These are phyloP conservation scores for Falco biarmicus DNA, from an alignment of 2,797 vertebrate genomes.

Conservation along the genomic window DNA sequence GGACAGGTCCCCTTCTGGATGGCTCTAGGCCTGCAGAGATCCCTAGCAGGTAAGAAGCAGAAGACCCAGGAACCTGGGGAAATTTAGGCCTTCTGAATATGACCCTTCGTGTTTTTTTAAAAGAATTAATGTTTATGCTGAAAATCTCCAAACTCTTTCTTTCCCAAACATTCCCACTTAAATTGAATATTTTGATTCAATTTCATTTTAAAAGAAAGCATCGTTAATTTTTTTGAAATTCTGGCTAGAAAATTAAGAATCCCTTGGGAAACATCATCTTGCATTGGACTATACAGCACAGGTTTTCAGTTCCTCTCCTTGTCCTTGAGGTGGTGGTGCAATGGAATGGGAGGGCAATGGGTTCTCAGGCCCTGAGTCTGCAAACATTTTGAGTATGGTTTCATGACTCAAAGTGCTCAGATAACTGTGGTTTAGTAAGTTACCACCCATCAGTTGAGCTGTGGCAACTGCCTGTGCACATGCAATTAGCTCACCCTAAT, in stretches of 20 bases:
- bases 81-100: slow-evolving; percentile 12
- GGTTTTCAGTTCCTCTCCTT: not conserved
- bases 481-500: slow-evolving; percentile 41
- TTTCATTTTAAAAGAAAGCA: slow-evolving; percentile 66
- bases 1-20: not conserved
- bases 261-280: slow-evolving; percentile 12
- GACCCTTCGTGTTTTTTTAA: not conserved
- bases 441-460: slow-evolving; percentile 40
- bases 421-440: slow-evolving; percentile 50
- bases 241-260: slow-evolving; percentile 54
- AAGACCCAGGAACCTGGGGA: not conserved
- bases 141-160: slow-evolving; percentile 58
- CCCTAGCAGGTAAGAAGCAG: not conserved
- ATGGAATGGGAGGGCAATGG: not conserved
- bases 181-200: slow-evolving; percentile 61
- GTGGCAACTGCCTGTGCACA: slow-evolving; percentile 7
- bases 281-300: not conserved
- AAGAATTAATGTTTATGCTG: slow-evolving; percentile 22
- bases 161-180: slow-evolving; percentile 36
- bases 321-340: not conserved
- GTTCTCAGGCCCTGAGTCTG: slow-evolving; percentile 31
- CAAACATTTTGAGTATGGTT: slow-evolving; percentile 33
- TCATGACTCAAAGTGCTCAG: slow-evolving; percentile 32
- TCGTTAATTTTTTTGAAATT: slow-evolving; percentile 65
- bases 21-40: not conserved